These are phyloP conservation scores for Grallaria varia DNA, from an alignment of 2,113 vertebrate species.

Conservation along the genomic window DNA sequence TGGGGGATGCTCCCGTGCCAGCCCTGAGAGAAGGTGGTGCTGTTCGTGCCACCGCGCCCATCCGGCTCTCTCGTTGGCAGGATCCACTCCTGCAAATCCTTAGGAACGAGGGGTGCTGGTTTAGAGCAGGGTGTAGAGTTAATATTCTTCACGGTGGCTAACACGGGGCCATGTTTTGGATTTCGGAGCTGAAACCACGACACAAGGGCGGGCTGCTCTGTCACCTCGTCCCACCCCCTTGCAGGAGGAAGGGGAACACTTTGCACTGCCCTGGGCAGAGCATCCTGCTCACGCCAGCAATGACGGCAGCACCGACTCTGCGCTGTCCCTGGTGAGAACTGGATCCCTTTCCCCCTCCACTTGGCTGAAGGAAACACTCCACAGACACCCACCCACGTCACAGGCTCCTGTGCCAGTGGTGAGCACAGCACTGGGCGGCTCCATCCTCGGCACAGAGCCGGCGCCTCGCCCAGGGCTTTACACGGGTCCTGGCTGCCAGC, in stretches of 20 bases:
- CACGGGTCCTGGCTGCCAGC: not conserved
- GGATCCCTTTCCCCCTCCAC: not conserved
- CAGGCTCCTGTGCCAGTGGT: not conserved
- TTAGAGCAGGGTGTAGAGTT: not conserved
- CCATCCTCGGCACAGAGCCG: not conserved
- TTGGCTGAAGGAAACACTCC: not conserved
- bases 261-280: not conserved
- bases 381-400: not conserved
- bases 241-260: not conserved
- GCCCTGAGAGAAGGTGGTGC: rapidly evolving
- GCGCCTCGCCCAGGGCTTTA: not conserved
- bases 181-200: not conserved
- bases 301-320: not conserved
- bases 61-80: not conserved
- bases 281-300: rapidly evolving
- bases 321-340: not conserved
- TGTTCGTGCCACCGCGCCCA: rapidly evolving
- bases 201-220: not conserved
- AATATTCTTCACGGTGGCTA: not conserved
- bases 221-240: rapidly evolving
- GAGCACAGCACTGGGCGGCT: rapidly evolving
- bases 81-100: not conserved
- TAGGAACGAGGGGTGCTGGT: not conserved
- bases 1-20: not conserved
- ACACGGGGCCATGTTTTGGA: not conserved